These are phyloP conservation scores for Varecia variegata DNA, from an alignment of 2,797 vertebrate genomes.

Conservation along the genomic window DNA sequence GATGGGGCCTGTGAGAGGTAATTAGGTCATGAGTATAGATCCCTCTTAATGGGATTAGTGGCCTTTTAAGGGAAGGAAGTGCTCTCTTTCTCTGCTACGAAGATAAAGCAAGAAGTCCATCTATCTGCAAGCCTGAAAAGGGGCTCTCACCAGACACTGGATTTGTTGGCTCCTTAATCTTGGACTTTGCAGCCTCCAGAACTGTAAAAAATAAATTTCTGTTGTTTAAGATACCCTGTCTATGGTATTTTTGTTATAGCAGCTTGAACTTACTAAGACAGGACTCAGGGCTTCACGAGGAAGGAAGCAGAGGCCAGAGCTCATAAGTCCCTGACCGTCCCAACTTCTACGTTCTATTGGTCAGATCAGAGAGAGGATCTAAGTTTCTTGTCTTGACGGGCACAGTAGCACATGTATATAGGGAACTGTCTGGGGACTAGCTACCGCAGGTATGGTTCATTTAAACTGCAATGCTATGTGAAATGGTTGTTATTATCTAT, in stretches of 20 bases:
- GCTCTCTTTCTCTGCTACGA: neutral
- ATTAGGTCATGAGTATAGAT: neutral
- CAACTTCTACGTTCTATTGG: neutral
- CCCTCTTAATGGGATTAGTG: neutral
- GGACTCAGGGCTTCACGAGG: neutral
- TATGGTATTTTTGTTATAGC: neutral
- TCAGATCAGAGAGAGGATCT: neutral
- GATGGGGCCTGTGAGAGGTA: neutral
- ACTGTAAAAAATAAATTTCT: neutral
- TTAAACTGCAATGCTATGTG: neutral
- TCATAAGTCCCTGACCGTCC: neutral
- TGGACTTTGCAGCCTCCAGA: neutral
- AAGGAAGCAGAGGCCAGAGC: neutral
- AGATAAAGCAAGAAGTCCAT: no score
- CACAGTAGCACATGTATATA: neutral
- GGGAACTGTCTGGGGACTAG: neutral
- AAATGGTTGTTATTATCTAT: neutral
- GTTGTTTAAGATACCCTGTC: neutral
- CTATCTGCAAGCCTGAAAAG: neutral
- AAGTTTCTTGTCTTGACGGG: neutral
- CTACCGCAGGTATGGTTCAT: neutral
- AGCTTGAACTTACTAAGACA: neutral
- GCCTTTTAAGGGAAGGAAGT: neutral
- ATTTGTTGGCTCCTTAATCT: neutral
- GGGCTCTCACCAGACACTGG: accelerated